These are phyloP conservation scores for Ranitomeya imitator DNA, from an alignment of 2,113 vertebrate species.

Conservation along the genomic window DNA sequence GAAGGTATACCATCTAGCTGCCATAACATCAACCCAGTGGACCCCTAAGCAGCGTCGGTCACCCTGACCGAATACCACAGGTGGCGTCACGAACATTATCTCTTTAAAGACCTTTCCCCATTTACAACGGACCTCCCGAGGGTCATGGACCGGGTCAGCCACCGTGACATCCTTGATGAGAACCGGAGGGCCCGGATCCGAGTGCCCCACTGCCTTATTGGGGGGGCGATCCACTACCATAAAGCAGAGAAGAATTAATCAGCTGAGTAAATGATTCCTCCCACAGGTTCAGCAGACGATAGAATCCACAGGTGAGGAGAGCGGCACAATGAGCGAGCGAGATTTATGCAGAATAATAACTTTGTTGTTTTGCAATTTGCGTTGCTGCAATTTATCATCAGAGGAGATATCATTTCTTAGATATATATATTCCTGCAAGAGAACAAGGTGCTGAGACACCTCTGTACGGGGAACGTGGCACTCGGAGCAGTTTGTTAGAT, in stretches of 20 bases:
- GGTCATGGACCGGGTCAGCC: too few relatives aligned
- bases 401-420: slow-evolving; percentile 13
- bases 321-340: neutral
- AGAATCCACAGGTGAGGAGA: neutral
- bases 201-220: too few relatives aligned
- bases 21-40: too few relatives aligned
- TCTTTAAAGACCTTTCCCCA: too few relatives aligned
- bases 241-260: neutral
- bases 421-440: neutral
- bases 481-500: neutral
- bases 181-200: too few relatives aligned
- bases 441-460: neutral
- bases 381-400: neutral
- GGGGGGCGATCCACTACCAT: too few relatives aligned
- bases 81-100: too few relatives aligned
- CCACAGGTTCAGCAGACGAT: neutral
- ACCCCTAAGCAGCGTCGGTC: too few relatives aligned
- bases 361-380: neutral
- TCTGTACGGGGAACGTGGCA: neutral
- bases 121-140: too few relatives aligned
- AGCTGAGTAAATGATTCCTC: neutral
- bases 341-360: slow-evolving; percentile 22
- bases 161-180: too few relatives aligned
- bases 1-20: too few relatives aligned
- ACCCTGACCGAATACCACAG: too few relatives aligned